phyloP scores from a whole-genome alignment of 2,113 vertebrate genomes.

The Leucosticte australis region DNA sequence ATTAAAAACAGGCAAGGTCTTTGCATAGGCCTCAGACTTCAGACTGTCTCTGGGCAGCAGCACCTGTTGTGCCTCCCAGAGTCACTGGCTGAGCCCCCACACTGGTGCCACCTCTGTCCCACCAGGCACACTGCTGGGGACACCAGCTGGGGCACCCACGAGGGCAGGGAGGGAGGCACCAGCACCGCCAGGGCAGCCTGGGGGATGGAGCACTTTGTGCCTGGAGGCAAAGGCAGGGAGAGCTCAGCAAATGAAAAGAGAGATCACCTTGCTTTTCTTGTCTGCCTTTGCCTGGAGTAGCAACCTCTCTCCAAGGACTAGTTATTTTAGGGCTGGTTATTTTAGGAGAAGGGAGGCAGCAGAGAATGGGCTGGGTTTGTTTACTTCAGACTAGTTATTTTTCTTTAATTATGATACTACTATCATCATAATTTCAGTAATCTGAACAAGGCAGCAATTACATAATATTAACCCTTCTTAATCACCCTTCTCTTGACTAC shows the following conservation, averaged over 20 bases:
- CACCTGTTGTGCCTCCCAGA: fast-evolving
- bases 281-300: not conserved
- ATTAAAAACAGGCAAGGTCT: not conserved
- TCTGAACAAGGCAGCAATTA: not conserved
- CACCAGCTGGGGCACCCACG: fast-evolving
- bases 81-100: fast-evolving
- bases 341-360: not conserved
- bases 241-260: not conserved
- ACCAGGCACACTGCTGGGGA: fast-evolving
- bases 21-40: not conserved
- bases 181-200: not conserved
- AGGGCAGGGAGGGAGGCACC: too few relatives aligned
- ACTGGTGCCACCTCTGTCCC: not conserved
- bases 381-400: not conserved
- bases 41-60: not conserved
- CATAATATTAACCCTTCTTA: not conserved
- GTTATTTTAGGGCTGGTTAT: not conserved
- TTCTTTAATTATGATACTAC: not conserved
- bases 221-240: fast-evolving
- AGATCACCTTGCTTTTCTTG: not conserved
- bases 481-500: not conserved
- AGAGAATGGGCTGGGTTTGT: not conserved
- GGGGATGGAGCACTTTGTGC: fast-evolving
- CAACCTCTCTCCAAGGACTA: not conserved
- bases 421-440: not conserved